A percentile compares a stretch with the other conserved stretches of the same genome.
Conservation (phyloP, 2,113 vertebrate genomes). For the Trinectes maculatus region DNA sequence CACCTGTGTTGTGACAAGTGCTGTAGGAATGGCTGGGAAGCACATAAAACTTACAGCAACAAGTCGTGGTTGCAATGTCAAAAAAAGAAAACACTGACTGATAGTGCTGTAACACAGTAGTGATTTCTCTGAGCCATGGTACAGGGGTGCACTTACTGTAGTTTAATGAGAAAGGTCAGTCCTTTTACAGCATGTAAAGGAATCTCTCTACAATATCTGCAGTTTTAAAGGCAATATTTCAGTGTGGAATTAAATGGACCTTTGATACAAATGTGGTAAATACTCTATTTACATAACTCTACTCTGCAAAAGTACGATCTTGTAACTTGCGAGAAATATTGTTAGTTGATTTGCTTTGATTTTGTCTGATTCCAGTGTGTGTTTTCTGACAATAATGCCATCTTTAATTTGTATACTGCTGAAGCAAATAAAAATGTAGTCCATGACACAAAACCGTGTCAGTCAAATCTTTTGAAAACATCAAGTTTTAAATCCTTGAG, state of each 20-base stretch:
- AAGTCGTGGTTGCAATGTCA: accelerated
- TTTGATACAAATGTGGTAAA: background rate
- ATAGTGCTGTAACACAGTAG: background rate
- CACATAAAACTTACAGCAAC: background rate
- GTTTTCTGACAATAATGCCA: background rate
- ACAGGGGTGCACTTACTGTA: too few species aligned
- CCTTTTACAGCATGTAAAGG: too few species aligned
- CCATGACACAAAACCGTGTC: too few species aligned
- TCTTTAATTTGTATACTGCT: background rate
- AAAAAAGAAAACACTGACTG: background rate
- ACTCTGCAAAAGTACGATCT: background rate
- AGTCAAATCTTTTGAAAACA: too few species aligned
- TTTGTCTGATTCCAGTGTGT: background rate
- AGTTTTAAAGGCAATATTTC: background rate
- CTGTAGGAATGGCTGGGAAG: constrained; percentile 44
- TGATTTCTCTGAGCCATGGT: background rate
- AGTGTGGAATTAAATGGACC: background rate
- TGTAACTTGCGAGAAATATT: background rate
- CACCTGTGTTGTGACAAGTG: constrained; percentile 71
- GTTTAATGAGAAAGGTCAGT: too few species aligned
- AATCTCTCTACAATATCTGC: too few species aligned
- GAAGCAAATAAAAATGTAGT: background rate
- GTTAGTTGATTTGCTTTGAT: background rate
- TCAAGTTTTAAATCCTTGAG: too few species aligned
- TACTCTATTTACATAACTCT: background rate